These are phyloP conservation scores for Geotrypetes seraphini DNA, from an alignment of 2,797 vertebrate species.

Conservation along the genomic window DNA sequence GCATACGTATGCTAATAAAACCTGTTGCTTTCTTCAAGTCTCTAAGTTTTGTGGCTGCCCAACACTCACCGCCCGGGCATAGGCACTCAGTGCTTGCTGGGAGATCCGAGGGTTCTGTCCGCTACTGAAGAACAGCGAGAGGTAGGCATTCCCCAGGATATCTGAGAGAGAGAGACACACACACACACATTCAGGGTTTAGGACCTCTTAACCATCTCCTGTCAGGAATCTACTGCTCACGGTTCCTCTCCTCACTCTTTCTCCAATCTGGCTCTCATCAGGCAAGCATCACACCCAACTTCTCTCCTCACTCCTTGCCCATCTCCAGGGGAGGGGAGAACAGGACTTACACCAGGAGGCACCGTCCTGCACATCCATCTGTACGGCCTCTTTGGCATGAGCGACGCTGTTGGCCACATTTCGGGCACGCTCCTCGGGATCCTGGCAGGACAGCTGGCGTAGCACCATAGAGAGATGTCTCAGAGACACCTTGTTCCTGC, in stretches of 20 bases:
- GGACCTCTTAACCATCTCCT: too few relatives aligned
- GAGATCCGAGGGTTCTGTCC: conserved; percentile 82
- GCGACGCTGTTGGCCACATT: conserved; percentile 75
- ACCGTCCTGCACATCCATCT: conserved; percentile 74
- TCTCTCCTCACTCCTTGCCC: neutral
- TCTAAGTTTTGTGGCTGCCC: too few relatives aligned
- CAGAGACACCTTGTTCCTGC: conserved; percentile 81
- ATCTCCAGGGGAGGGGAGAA: too few relatives aligned
- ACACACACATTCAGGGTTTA: too few relatives aligned
- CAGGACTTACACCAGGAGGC: conserved; percentile 82
- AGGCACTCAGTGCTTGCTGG: conserved; percentile 81
- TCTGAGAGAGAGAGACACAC: conserved; percentile 47
- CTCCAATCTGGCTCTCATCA: too few relatives aligned
- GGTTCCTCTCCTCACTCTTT: neutral
- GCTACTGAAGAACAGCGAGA: conserved; percentile 79
- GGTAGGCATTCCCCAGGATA: conserved; percentile 80
- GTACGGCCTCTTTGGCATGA: conserved; percentile 73
- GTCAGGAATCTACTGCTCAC: neutral
- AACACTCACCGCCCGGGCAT: conserved; percentile 77
- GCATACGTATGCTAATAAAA: too few relatives aligned
- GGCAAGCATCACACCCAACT: neutral
- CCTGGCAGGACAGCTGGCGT: conserved; percentile 59
- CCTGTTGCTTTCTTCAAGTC: too few relatives aligned
- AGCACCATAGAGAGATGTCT: conserved; percentile 85
- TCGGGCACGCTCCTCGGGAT: conserved; percentile 47